Percentiles rank a stretch among this genome's conserved stretches.
Conservation (phyloP, 1,140 invertebrate species). For the Bombus haemorrhoidalis region DNA sequence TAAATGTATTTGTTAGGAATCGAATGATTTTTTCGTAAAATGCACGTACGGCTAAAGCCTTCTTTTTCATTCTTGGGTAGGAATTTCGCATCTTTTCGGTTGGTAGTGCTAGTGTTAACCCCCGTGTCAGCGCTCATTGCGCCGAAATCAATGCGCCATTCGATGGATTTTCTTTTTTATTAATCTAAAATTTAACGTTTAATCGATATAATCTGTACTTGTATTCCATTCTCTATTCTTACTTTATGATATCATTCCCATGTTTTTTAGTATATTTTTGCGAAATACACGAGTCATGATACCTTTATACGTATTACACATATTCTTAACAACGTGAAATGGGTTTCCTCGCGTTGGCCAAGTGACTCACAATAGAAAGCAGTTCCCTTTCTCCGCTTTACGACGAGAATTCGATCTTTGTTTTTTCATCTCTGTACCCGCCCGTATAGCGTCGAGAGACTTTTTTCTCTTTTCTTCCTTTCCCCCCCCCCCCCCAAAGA, state of each 20-base stretch:
- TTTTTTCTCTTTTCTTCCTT: background rate
- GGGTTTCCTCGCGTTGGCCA: background rate
- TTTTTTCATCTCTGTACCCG: background rate
- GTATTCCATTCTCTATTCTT: background rate
- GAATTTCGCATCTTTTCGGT: background rate
- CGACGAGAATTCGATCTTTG: background rate
- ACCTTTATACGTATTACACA: background rate
- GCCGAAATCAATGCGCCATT: background rate
- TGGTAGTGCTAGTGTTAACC: background rate
- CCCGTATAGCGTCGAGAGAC: background rate
- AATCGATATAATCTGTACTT: background rate
- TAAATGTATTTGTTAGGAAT: background rate
- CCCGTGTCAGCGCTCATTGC: too few relatives aligned
- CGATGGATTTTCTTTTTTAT: background rate
- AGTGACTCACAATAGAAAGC: background rate
- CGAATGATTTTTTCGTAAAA: background rate
- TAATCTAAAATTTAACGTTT: background rate
- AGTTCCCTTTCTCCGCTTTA: background rate
- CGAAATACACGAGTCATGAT: too few relatives aligned
- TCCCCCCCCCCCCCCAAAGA: background rate
- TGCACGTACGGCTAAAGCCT: background rate
- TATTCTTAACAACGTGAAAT: background rate
- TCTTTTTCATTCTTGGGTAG: background rate
- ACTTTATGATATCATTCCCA: too few relatives aligned
- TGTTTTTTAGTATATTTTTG: too few relatives aligned